Evolutionary conservation across 2,888 invertebrate species (phyloP), one percentile per base, ranked within the genome.

Genomic region (Itoplectis maculator): DNA sequence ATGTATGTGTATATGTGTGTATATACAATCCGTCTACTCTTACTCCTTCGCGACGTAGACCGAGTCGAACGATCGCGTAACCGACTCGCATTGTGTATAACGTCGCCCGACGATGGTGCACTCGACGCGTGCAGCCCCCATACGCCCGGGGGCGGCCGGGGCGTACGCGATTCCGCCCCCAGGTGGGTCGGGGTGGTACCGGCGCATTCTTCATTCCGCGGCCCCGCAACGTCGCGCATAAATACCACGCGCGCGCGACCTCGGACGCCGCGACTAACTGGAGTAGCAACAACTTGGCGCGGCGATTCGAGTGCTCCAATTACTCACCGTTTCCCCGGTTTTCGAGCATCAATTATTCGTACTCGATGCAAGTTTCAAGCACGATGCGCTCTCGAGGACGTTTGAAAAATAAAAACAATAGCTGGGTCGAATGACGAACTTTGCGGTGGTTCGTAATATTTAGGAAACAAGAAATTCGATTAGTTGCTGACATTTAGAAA

Each of bases 131-230:
- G 86, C 91, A 87, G 89, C 90, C 91, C 91, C 88, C 87, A 89
- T 91, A 90, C 91, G 92, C 92, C 91, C 85, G 92, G 87, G 90
- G 92, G 91, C 91, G 92, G 91, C 91, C 59, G 84, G 89, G 92
- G 92, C 92, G 92, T 90, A 90, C 88, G 92, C 89, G 89, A 92
- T 91, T 91, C 91, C 92, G 92, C 93, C 93, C 88, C 91, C 92
- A 92, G 92, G 92, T 92, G 92, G 92, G 88, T 90, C 90, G 88
- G 91, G 91, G 92, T 90, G 92, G 90, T 88, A 88, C 91, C 89
- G 86, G 77, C 85, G 86, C 89, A 90, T 90, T 90, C 89, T 87
- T 90, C 89, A 90, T 89, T 88, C 89, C 80, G 72, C 84, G 72
- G 51, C 77, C 77, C 83, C 83, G 63, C 13, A 79, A n/a, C 72